A percentile compares a stretch with the other conserved stretches of the same genome.
phyloP scores from a whole-genome alignment of 2,113 vertebrate species.

The Alligator sinensis region DNA sequence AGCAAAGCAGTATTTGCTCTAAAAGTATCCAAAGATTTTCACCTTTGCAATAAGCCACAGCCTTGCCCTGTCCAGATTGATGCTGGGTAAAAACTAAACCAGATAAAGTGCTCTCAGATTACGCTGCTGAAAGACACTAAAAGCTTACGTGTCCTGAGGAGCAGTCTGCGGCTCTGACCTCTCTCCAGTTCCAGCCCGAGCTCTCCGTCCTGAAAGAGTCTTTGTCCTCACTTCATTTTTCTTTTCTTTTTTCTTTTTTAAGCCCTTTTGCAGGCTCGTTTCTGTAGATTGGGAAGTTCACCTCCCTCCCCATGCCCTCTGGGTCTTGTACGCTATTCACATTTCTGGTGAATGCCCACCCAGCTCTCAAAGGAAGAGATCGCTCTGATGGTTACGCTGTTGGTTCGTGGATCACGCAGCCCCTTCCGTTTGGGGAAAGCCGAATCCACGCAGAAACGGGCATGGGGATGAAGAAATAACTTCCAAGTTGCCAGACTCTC shows the following conservation, averaged over 20 bases:
- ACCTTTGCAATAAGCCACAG: background rate
- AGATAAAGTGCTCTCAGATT: background rate
- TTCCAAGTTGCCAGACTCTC: too few relatives aligned
- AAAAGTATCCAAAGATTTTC: background rate
- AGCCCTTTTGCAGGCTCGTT: background rate
- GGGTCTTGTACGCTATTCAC: background rate
- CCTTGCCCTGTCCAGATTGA: background rate
- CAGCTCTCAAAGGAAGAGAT: accelerated
- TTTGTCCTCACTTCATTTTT: too few relatives aligned
- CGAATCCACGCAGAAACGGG: too few relatives aligned
- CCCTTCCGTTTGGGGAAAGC: background rate
- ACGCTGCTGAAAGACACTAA: background rate
- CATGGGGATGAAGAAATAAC: too few relatives aligned
- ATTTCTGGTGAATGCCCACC: background rate
- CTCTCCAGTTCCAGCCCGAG: background rate
- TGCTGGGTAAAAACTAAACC: background rate
- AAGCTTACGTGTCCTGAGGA: background rate
- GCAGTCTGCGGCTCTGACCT: background rate
- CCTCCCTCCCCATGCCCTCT: background rate
- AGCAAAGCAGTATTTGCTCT: background rate
- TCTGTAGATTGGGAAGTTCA: background rate
- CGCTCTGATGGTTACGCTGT: background rate
- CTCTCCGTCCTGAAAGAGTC: background rate
- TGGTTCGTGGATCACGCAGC: background rate
- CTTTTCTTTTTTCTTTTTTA: background rate